A percentile compares a stretch with the other conserved stretches of the same genome.
Conservation (phyloP, 2,797 vertebrate genomes). For the Sorex maritimensis region DNA sequence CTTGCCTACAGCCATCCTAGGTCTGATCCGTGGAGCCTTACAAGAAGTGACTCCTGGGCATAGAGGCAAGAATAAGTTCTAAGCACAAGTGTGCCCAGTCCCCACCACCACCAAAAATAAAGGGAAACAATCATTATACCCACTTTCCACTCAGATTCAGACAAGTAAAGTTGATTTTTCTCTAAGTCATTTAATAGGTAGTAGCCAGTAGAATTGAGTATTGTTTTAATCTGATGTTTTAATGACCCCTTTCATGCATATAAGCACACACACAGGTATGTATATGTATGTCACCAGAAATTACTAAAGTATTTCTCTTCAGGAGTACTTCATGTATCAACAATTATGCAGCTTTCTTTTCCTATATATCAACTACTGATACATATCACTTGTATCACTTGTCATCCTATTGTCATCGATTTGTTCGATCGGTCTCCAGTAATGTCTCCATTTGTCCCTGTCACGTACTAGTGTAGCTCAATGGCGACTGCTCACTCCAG, state of each 20-base stretch:
- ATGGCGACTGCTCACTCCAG: no score
- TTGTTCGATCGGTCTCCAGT: no score
- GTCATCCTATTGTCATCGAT: no score
- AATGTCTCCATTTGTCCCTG: no score
- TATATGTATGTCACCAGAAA: background rate
- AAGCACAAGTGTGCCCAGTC: no score
- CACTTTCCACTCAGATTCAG: background rate
- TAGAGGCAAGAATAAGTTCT: no score
- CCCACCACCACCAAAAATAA: no score
- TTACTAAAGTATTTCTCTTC: constrained; percentile 35
- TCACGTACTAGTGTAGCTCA: no score
- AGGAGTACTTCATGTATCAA: background rate
- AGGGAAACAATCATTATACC: no score
- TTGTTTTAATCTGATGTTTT: constrained; percentile 2
- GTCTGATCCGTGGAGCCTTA: no score
- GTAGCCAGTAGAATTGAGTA: background rate
- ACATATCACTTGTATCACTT: background rate
- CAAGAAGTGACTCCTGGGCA: no score
- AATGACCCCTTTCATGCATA: background rate
- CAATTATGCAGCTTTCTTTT: background rate
- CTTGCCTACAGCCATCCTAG: no score
- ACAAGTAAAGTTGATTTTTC: background rate
- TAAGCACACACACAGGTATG: background rate
- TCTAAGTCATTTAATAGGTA: background rate
- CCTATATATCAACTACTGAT: background rate